phyloP scores from a whole-genome alignment of 2,797 vertebrate species.

The Loriculus beryllinus region DNA sequence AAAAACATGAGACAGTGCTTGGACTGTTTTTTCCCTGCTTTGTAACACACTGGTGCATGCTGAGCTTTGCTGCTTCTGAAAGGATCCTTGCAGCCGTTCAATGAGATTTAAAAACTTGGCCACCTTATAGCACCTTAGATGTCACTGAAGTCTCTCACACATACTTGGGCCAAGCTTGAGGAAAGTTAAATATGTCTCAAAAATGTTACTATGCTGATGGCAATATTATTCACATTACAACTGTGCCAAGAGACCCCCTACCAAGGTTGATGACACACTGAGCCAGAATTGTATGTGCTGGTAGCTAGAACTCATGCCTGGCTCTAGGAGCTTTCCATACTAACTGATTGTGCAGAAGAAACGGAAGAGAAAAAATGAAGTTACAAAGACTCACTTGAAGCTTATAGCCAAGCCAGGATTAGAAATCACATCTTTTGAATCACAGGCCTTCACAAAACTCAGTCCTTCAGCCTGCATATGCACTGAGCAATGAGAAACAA shows the following conservation, averaged over 20 bases:
- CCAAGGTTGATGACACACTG: neutral
- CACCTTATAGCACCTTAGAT: neutral
- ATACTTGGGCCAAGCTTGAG: neutral
- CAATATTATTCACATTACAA: neutral
- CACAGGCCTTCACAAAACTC: neutral
- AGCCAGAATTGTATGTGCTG: neutral
- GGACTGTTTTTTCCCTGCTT: neutral
- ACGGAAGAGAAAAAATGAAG: neutral
- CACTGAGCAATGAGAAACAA: neutral
- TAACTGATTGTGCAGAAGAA: neutral
- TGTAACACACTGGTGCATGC: neutral
- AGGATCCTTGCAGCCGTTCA: neutral
- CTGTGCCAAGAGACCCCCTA: neutral
- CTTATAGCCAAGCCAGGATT: neutral
- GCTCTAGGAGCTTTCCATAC: neutral
- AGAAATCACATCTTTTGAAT: neutral
- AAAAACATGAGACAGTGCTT: neutral
- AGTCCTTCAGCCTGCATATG: neutral
- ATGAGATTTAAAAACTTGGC: neutral
- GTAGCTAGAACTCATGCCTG: neutral
- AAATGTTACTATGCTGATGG: neutral
- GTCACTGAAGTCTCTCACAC: neutral
- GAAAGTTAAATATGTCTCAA: neutral
- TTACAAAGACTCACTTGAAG: neutral
- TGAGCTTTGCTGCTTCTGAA: slow-evolving; percentile 26